Evolutionary conservation across 2,888 invertebrate species (phyloP), one percentile per base, ranked within the genome.

Genomic region (Tiliacea citrago): DNA sequence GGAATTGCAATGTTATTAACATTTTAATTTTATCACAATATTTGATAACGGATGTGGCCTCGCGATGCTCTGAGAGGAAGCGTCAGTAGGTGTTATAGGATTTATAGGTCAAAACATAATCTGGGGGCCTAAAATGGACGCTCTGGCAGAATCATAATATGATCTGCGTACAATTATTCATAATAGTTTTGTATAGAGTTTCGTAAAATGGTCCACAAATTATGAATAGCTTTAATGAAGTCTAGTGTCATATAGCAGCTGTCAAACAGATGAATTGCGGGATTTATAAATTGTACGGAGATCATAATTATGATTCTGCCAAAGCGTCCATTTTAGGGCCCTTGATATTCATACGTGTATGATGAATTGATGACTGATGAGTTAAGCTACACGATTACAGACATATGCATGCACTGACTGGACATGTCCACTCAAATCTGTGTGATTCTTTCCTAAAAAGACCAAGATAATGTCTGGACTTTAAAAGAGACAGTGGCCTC

Each of bases 21-120:
- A 91, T 91, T 91, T 89, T 87, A 87, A 90, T 90, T 89, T 87
- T 88, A 89, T 87, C 81, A 86, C 62, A 75, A 57, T 62, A 82
- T 89, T 89, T 88, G 73, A 83, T 87, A 90, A 86, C 87, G 90
- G 90, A 91, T 87, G 84, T 88, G 88, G 75, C 90, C 90, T 89
- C 75, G 81, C 68, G 75, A 73, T n/a, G n/a, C 68, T 68, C 45
- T 62, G 74, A 86, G 85, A 91, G 88, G 90, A 90, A 90, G 79
- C 86, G 81, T 61, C 49, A 63, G 9, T 49, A 49, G 63, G 13
- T 47, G n/a, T n/a, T n/a, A n/a, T n/a, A n/a, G n/a, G n/a, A n/a
- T n/a, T n/a, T n/a, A n/a, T 49, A 49, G 63, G 13, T 51, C n/a
- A 35, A 66, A 66, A 62, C 18, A 61, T 45, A 62, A 61, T 47